phyloP scores from a whole-genome alignment of 2,888 invertebrate species.

The Dyspetes luteomarginatus region DNA sequence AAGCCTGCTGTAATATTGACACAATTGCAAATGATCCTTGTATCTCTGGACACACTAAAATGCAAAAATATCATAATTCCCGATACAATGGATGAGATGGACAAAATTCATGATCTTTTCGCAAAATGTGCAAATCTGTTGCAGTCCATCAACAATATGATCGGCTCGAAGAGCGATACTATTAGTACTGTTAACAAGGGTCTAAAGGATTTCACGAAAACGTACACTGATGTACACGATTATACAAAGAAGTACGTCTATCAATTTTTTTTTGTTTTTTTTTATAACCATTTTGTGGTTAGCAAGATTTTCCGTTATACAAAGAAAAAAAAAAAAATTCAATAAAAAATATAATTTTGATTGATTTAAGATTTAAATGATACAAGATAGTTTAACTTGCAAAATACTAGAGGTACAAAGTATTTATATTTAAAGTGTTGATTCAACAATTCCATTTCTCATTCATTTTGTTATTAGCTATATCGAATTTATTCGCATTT shows the following conservation, averaged over 20 bases:
- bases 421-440: no score
- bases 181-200: slow-evolving; percentile 59
- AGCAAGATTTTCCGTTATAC: background rate
- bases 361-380: no score
- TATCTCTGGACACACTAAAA: slow-evolving; percentile 68
- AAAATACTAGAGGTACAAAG: no score
- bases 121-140: slow-evolving; percentile 62
- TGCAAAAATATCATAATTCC: slow-evolving; percentile 73
- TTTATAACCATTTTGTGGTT: background rate
- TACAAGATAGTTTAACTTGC: no score
- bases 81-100: slow-evolving; percentile 62
- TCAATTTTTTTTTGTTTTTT: no score
- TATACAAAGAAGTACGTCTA: slow-evolving; percentile 65
- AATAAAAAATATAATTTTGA: no score
- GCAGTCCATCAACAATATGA: slow-evolving; percentile 60
- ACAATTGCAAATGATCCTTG: slow-evolving; percentile 64
- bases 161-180: slow-evolving; percentile 62
- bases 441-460: no score
- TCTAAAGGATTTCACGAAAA: slow-evolving; percentile 66
- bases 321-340: no score
- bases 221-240: slow-evolving; percentile 56
- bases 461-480: no score
- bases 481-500: background rate
- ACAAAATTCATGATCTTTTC: slow-evolving; percentile 57
- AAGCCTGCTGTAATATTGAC: slow-evolving; percentile 60